These are phyloP conservation scores for Andricus grossulariae DNA, from an alignment of 1,140 invertebrate species.

Conservation along the genomic window DNA sequence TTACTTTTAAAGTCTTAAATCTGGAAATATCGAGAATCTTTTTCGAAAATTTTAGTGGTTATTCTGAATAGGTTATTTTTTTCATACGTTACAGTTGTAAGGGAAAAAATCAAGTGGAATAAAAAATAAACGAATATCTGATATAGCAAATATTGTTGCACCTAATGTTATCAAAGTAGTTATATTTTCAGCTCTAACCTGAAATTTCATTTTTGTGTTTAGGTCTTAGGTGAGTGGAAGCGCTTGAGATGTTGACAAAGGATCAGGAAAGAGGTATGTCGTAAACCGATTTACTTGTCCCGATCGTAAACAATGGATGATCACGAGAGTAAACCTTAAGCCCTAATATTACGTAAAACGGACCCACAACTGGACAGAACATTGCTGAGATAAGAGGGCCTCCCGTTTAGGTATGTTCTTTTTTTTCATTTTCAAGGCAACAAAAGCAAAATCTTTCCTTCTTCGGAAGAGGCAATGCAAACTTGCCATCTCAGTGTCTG, in stretches of 20 bases:
- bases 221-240: background rate
- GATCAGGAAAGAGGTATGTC: constrained; percentile 41
- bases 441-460: background rate
- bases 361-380: background rate
- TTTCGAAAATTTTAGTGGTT: no score
- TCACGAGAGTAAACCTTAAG: constrained; percentile 48
- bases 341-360: background rate
- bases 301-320: constrained; percentile 62
- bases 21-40: no score
- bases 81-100: no score
- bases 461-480: background rate
- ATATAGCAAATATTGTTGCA: no score
- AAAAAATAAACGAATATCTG: no score
- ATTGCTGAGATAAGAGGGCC: constrained; percentile 7
- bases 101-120: no score
- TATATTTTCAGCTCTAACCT: no score
- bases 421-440: constrained; percentile 22
- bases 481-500: constrained; percentile 9
- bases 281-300: constrained; percentile 61
- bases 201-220: no score
- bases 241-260: constrained; percentile 21
- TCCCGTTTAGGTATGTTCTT: constrained; percentile 13
- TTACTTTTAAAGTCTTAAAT: no score
- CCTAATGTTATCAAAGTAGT: no score
- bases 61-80: no score